Conservation (phyloP, 2,113 vertebrate species). For the Thunnus thynnus region DNA sequence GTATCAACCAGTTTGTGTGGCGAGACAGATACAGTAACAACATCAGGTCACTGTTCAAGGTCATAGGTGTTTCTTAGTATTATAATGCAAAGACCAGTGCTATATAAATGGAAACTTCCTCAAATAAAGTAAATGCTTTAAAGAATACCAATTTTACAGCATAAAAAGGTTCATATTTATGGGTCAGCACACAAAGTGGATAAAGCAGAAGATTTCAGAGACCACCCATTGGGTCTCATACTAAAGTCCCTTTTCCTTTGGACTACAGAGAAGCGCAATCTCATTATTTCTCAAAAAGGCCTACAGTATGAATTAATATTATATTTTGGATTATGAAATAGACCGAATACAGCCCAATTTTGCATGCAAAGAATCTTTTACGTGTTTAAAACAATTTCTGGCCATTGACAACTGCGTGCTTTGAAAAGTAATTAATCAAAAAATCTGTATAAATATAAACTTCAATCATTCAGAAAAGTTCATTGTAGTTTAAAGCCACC, state of each 20-base stretch:
- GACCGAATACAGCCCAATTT: neutral
- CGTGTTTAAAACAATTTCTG: neutral
- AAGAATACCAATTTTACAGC: neutral
- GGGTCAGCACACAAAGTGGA: neutral
- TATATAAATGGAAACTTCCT: neutral
- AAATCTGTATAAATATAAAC: neutral
- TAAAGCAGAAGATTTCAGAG: neutral
- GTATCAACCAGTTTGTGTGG: neutral
- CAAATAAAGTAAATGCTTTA: neutral
- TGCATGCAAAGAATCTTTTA: neutral
- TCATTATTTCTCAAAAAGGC: neutral
- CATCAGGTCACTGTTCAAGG: conserved; percentile 29
- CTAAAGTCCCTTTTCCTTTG: neutral
- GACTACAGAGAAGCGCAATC: neutral
- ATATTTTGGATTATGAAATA: conserved; percentile 1
- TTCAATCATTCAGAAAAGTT: neutral
- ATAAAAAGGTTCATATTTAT: neutral
- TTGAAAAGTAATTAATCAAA: neutral
- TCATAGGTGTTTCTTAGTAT: neutral
- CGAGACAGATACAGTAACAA: neutral
- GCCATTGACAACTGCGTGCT: neutral
- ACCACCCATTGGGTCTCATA: neutral
- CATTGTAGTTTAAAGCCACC: neutral
- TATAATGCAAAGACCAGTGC: neutral
- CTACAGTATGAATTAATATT: neutral